These are phyloP conservation scores for Natrix natrix DNA, from an alignment of 2,797 vertebrate genomes.

Conservation along the genomic window DNA sequence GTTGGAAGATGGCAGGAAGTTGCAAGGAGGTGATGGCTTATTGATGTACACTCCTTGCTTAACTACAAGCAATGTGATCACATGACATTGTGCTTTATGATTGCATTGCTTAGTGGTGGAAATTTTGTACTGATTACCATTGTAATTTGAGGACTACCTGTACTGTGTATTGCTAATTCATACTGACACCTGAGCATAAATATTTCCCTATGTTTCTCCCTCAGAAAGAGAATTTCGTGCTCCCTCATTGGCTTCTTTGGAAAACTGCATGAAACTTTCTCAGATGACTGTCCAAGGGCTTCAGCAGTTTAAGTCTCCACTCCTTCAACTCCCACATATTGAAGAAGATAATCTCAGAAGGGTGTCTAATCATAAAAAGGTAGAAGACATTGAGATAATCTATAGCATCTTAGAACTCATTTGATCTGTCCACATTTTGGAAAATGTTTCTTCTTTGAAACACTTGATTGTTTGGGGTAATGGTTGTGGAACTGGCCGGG, in stretches of 20 bases:
- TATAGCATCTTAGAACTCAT: background rate
- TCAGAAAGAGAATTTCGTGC: conserved; percentile 88
- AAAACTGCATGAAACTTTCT: conserved; percentile 98
- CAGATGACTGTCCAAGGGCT: conserved; percentile 98
- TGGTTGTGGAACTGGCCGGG: background rate
- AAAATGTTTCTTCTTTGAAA: background rate
- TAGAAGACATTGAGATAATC: conserved; percentile 53
- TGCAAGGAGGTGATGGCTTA: background rate
- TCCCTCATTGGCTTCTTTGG: conserved; percentile 91
- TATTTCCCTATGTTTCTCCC: conserved; percentile 53
- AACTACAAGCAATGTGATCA: background rate
- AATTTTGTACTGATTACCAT: background rate
- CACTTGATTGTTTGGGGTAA: background rate
- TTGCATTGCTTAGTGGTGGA: background rate
- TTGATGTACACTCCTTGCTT: background rate
- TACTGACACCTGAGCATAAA: conserved; percentile 36
- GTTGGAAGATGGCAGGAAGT: background rate
- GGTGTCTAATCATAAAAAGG: conserved; percentile 93
- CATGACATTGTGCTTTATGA: background rate
- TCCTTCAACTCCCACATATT: conserved; percentile 95
- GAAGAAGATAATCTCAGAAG: conserved; percentile 96
- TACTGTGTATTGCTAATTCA: background rate
- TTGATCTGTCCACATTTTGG: background rate
- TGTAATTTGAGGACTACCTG: background rate
- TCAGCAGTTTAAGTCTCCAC: conserved; percentile 93